phyloP scores from a whole-genome alignment of 2,113 vertebrate genomes.

The Argyrosomus japonicus region DNA sequence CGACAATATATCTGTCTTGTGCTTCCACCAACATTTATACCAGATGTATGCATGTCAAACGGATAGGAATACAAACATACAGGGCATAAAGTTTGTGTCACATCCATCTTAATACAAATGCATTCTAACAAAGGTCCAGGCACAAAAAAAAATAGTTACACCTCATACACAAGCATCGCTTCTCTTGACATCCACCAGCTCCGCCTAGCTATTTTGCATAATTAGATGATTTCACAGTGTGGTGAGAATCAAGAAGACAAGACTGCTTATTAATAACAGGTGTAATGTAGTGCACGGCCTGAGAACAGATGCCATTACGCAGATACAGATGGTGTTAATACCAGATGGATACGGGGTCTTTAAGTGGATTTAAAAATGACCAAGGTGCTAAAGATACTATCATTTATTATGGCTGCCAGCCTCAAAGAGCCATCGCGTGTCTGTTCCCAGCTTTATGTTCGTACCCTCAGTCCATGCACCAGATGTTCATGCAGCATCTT shows the following conservation, averaged over 20 bases:
- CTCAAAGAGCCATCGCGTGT: not conserved
- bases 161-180: too few species aligned
- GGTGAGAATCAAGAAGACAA: not conserved
- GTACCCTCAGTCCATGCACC: not conserved
- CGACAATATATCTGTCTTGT: too few species aligned
- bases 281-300: not conserved
- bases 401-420: too few species aligned
- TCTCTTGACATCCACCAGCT: too few species aligned
- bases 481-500: not conserved
- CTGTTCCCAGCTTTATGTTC: not conserved
- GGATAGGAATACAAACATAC: too few species aligned
- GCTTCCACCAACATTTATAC: too few species aligned
- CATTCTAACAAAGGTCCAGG: too few species aligned
- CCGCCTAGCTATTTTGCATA: not conserved
- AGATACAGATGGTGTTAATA: not conserved
- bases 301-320: not conserved
- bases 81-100: too few species aligned
- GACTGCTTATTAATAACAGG: not conserved
- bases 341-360: not conserved
- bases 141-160: too few species aligned
- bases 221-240: not conserved
- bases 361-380: not conserved
- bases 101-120: too few species aligned
- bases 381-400: too few species aligned
- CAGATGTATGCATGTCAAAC: too few species aligned